Conservation (phyloP, 2,113 vertebrate genomes). For the Pandion haliaetus region DNA sequence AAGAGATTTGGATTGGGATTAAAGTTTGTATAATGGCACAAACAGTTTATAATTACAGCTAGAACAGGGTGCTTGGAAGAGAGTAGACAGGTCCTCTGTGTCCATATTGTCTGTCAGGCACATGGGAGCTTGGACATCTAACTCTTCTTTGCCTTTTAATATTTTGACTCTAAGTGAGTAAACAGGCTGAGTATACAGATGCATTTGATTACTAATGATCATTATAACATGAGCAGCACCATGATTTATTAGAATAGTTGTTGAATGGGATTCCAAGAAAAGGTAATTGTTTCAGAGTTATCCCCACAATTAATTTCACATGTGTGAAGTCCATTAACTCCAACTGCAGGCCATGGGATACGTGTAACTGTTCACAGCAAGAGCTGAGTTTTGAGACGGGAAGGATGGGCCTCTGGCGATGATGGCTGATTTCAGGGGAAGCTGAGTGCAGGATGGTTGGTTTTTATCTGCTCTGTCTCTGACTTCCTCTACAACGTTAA, state of each 20-base stretch:
- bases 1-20: neutral
- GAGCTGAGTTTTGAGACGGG: neutral
- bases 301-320: constrained; percentile 25
- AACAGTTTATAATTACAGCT: neutral
- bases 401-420: neutral
- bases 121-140: neutral
- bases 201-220: constrained; percentile 15
- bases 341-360: neutral
- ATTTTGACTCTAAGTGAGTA: neutral
- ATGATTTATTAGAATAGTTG: neutral
- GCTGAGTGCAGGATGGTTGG: rapidly evolving
- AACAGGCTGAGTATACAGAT: neutral
- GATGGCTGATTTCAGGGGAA: neutral
- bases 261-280: constrained; percentile 22
- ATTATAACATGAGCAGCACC: neutral
- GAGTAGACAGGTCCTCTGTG: neutral
- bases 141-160: neutral
- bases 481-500: neutral
- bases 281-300: constrained; percentile 21
- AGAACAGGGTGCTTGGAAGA: neutral
- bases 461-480: neutral
- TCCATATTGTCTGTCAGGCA: neutral
- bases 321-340: neutral
- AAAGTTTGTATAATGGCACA: neutral
- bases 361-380: neutral